These are phyloP conservation scores for Merops nubicus DNA, from an alignment of 2,113 vertebrate species.

Conservation along the genomic window DNA sequence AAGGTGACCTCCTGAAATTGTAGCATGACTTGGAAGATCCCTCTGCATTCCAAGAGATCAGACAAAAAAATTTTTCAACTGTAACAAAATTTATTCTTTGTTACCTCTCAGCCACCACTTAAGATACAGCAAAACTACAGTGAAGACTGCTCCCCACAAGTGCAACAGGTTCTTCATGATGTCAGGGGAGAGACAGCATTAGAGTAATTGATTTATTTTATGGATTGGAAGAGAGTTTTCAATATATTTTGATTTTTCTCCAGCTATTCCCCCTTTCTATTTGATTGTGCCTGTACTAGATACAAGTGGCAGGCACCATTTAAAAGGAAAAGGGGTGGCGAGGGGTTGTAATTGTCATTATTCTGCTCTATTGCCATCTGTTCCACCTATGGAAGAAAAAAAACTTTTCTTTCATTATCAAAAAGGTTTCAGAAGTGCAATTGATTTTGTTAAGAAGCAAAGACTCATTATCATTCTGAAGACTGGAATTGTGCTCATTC, in stretches of 20 bases:
- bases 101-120: not conserved
- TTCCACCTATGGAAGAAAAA: conserved; percentile 23
- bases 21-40: rapidly evolving
- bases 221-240: conserved; percentile 9
- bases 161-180: not conserved
- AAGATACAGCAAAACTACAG: not conserved
- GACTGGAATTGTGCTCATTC: conserved; percentile 27
- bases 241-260: conserved; percentile 44
- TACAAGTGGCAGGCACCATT: not conserved
- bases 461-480: conserved; percentile 18
- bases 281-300: conserved; percentile 27
- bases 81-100: not conserved
- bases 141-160: not conserved
- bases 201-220: conserved; percentile 19
- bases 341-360: conserved; percentile 3
- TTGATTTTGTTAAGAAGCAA: conserved; percentile 47
- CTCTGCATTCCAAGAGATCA: not conserved
- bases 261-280: not conserved
- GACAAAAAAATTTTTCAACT: not conserved
- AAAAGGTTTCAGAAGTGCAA: conserved; percentile 51
- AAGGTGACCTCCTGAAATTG: not conserved
- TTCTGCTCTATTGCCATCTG: conserved; percentile 4
- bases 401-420: conserved; percentile 44
- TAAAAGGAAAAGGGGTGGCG: not conserved
- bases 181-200: not conserved